phyloP scores from a whole-genome alignment of 2,797 vertebrate species.

The Menidia menidia region DNA sequence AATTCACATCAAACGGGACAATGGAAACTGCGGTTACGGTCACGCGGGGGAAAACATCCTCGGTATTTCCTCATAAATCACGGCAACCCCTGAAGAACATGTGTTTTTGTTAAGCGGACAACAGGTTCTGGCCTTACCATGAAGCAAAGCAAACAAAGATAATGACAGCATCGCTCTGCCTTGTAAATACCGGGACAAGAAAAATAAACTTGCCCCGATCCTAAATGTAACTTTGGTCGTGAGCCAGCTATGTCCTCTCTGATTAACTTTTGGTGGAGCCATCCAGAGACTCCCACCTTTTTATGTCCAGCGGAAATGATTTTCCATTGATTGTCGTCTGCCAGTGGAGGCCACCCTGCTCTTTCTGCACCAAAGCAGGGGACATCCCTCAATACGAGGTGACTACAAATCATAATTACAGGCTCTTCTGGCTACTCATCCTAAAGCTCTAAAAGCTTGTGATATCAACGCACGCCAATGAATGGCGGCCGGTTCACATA shows the following conservation, averaged over 20 bases:
- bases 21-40: conserved; percentile 13
- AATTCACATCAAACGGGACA: conserved; percentile 35
- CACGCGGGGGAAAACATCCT: conserved; percentile 33
- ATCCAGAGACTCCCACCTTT: conserved; percentile 22
- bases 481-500: conserved; percentile 48
- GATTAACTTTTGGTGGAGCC: conserved; percentile 33
- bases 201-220: conserved; percentile 38
- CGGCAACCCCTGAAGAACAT: conserved; percentile 14
- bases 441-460: conserved; percentile 38
- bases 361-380: conserved; percentile 19
- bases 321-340: conserved; percentile 37
- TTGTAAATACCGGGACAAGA: conserved; percentile 33
- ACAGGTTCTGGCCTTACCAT: conserved; percentile 27
- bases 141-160: conserved; percentile 42
- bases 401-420: conserved; percentile 48
- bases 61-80: conserved; percentile 44
- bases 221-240: conserved; percentile 17
- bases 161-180: conserved; percentile 20
- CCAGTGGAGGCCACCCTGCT: conserved; percentile 8
- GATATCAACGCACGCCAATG: conserved; percentile 43
- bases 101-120: conserved; percentile 49
- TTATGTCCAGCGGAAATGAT: conserved; percentile 29
- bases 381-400: conserved; percentile 46
- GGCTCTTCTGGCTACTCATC: conserved; percentile 24
- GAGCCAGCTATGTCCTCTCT: conserved; percentile 34